Conservation (phyloP, 2,888 invertebrate species). For the Caenorhabditis sp. region DNA sequence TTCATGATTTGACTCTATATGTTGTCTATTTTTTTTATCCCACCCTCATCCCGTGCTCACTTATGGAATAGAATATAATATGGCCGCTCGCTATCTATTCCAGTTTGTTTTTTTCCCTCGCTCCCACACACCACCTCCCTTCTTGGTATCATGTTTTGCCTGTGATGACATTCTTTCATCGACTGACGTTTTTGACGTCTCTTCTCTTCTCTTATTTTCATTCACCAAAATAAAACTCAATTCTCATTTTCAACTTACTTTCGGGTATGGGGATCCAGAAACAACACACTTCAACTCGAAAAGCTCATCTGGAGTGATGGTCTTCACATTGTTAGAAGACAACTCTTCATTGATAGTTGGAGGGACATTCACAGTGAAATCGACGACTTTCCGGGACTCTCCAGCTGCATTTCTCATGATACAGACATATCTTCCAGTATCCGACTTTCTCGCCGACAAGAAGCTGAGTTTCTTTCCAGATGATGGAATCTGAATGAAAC, state of each 20-base stretch:
- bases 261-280: slow-evolving; percentile 47
- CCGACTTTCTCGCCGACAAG: slow-evolving; percentile 70
- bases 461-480: slow-evolving; percentile 75
- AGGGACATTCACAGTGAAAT: slow-evolving; percentile 76
- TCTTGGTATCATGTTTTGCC: slow-evolving; percentile 28
- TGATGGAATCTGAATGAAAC: slow-evolving; percentile 73
- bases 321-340: slow-evolving; percentile 73
- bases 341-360: slow-evolving; percentile 77
- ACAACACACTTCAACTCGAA: slow-evolving; percentile 84
- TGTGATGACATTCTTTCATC: slow-evolving; percentile 33
- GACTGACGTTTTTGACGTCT: slow-evolving; percentile 16
- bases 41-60: slow-evolving; percentile 38
- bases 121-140: slow-evolving; percentile 5
- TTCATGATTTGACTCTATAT: too few relatives aligned
- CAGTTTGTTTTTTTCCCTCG: slow-evolving; percentile 13
- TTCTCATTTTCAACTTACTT: slow-evolving; percentile 12
- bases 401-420: slow-evolving; percentile 79
- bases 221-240: too few relatives aligned
- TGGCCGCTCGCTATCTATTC: too few relatives aligned
- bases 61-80: too few relatives aligned
- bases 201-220: too few relatives aligned
- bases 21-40: background rate
- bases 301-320: slow-evolving; percentile 64
- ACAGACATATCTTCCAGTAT: slow-evolving; percentile 73
- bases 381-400: slow-evolving; percentile 77